phyloP scores from a whole-genome alignment of 2,113 vertebrate genomes.

The Calonectris borealis region DNA sequence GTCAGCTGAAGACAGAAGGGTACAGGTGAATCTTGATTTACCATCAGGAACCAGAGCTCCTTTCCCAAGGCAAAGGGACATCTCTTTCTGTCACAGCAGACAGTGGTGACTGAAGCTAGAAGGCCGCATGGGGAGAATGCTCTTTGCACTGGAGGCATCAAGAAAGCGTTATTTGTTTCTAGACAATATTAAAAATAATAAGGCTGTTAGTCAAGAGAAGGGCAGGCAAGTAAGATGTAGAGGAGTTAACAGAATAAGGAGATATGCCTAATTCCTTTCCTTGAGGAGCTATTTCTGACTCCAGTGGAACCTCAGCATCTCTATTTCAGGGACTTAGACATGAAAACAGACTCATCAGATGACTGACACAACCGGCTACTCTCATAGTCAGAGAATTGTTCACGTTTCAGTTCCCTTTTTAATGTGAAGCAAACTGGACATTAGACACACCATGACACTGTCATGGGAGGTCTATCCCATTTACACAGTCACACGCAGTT shows the following conservation, averaged over 20 bases:
- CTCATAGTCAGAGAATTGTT: neutral
- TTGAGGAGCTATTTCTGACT: neutral
- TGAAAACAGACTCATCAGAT: neutral
- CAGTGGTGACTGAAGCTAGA: neutral
- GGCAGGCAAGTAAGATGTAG: neutral
- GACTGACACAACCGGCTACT: neutral
- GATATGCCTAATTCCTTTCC: neutral
- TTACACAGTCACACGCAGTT: neutral
- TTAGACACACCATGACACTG: neutral
- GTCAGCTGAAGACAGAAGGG: neutral
- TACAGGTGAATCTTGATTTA: neutral
- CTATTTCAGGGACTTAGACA: neutral
- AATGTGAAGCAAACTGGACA: neutral
- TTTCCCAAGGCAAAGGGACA: neutral
- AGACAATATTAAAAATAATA: neutral
- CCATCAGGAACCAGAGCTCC: neutral
- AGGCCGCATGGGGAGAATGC: neutral
- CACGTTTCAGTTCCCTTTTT: neutral
- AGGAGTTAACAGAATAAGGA: neutral
- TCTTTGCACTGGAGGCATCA: neutral
- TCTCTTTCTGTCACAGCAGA: neutral
- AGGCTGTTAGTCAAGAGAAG: neutral
- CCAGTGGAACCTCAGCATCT: neutral
- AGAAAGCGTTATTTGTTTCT: neutral
- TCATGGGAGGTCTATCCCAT: accelerated